Conservation (phyloP, 1,140 invertebrate genomes). For the Pinna nobilis region DNA sequence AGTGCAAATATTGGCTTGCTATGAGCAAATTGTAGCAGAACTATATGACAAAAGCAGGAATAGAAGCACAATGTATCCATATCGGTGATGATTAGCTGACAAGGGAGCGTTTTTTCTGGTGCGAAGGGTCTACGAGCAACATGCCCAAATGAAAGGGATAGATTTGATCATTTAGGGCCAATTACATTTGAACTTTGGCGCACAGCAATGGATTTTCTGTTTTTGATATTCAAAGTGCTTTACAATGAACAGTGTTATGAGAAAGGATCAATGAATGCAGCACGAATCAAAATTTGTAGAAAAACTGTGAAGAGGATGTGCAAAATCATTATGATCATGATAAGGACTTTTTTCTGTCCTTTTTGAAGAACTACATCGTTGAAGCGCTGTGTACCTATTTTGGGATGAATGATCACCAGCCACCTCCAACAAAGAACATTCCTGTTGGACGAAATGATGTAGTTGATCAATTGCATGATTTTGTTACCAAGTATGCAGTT, state of each 20-base stretch:
- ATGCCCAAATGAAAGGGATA: background rate
- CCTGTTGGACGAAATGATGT: background rate
- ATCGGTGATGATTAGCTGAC: constrained; percentile 10
- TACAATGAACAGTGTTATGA: constrained; percentile 8
- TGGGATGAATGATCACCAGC: background rate
- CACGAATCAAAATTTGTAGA: constrained; percentile 4
- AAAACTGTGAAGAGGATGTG: constrained; percentile 11
- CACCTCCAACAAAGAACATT: background rate
- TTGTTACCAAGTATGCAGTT: background rate
- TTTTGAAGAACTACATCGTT: background rate
- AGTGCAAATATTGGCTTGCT: constrained; percentile 5
- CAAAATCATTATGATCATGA: constrained; percentile 14
- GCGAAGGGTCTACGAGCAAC: background rate
- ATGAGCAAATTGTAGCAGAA: background rate
- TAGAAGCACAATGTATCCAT: background rate
- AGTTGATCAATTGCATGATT: background rate
- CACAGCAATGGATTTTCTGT: constrained; percentile 13
- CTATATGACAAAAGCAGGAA: background rate
- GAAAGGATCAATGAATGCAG: constrained; percentile 15
- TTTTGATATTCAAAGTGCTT: constrained; percentile 3
- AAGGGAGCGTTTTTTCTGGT: background rate
- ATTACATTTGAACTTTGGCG: constrained; percentile 24
- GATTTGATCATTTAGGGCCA: background rate
- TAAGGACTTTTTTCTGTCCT: constrained; percentile 10
- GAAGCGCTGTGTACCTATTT: constrained; percentile 13